Evolutionary conservation across 2,797 vertebrate species (phyloP), one percentile per base, ranked within the genome.

Genomic region (Threskiornis aethiopicus): DNA sequence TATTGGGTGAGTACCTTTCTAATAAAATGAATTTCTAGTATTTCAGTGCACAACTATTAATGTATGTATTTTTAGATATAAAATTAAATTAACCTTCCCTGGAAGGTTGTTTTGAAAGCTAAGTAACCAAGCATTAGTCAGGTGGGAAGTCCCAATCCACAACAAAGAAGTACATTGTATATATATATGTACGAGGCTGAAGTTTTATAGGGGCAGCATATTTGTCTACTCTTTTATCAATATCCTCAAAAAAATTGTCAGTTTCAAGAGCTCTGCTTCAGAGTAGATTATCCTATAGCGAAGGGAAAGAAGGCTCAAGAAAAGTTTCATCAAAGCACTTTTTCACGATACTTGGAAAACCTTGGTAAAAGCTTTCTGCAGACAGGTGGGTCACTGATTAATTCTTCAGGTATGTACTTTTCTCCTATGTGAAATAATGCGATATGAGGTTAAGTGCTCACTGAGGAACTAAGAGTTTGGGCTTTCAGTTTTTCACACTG

Each of bases 391-490:
- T 76, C 39, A 59, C 42, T 83, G 49, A 86, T 71, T 96, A 97
- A 94, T 95, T 94, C 78, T 94, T 86, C 26, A 73, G 54, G 4
- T 86, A 64, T 21, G 10, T 42, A 42, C 26, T 93, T 89, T 87
- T 66, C 54, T 85, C 77, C 39, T 70, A 16, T 12, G 62, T 37
- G 66, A 90, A 94, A 94, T 89, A 93, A 89, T 46, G 22, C 54
- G 77, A 55, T 72, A 71, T 14, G 66, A 93, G 46, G 47, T 94
- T 92, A 97, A 96, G 49, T 82, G 61, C 73, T 95, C 75, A 90
- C 69, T 70, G 80, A 90, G 77, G 73, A 89, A 55, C n/a, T 7
- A 67, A 54, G 64, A 81, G 25, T 84, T 24, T 66, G 78, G 54
- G 26, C 11, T 91, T 93, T 92, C 64, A 79, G 69, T 79, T 93